phyloP scores from a whole-genome alignment of 2,113 vertebrate species.

The Galeopterus variegatus region DNA sequence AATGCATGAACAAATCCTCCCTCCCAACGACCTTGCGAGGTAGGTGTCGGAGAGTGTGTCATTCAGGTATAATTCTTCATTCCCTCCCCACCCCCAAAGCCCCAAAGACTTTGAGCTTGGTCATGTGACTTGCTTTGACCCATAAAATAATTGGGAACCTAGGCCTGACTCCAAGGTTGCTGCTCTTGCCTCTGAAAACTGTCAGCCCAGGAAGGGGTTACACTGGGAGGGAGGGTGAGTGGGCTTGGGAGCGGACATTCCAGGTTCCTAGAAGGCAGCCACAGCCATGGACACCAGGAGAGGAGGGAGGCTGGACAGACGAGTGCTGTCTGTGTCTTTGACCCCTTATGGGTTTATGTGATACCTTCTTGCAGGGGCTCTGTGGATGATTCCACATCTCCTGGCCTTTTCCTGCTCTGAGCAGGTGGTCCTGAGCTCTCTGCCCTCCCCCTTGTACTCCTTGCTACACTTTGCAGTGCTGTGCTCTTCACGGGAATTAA shows the following conservation, averaged over 20 bases:
- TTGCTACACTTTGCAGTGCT: not conserved
- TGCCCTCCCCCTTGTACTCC: not conserved
- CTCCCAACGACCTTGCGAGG: not conserved
- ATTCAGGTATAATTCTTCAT: accelerated
- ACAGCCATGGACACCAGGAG: not conserved
- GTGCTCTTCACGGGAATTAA: not conserved
- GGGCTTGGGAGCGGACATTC: not conserved
- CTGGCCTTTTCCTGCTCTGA: not conserved
- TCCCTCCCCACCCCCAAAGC: not conserved
- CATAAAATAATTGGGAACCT: not conserved
- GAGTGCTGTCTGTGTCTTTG: not conserved
- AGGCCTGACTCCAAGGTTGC: not conserved
- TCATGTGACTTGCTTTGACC: not conserved
- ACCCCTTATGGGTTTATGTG: not conserved
- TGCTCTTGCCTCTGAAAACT: not conserved
- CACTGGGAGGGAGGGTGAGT: accelerated
- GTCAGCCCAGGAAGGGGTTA: not conserved
- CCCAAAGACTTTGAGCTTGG: not conserved
- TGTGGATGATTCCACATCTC: not conserved
- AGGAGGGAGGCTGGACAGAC: not conserved
- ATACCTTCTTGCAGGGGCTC: not conserved
- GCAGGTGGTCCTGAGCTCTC: not conserved
- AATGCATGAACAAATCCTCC: not conserved
- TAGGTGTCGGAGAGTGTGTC: accelerated
- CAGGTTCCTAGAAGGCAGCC: not conserved